A percentile compares a stretch with the other conserved stretches of the same genome.
phyloP scores from a whole-genome alignment of 2,797 vertebrate species.

The Astyanax mexicanus region DNA sequence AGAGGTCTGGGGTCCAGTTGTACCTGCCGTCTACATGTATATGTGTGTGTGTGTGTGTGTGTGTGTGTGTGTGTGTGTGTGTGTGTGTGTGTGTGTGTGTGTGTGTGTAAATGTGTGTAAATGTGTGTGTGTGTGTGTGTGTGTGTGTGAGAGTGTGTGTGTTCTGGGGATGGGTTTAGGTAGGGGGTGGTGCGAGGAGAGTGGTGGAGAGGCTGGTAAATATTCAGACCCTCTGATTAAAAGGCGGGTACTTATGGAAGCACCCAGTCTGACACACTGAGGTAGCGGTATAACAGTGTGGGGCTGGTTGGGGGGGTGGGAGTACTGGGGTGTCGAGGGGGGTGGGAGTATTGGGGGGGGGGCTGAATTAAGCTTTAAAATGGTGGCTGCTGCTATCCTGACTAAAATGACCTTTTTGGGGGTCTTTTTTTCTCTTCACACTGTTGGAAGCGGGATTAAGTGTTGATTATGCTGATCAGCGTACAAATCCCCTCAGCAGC shows the following conservation, averaged over 20 bases:
- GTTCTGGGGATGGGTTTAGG: background rate
- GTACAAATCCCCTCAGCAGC: conserved; percentile 64
- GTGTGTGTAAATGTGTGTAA: conserved; percentile 27
- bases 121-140: conserved; percentile 29
- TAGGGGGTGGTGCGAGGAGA: background rate
- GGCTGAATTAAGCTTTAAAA: conserved; percentile 32
- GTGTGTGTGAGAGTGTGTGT: conserved; percentile 1
- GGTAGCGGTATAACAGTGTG: conserved; percentile 42
- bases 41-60: conserved; percentile 30
- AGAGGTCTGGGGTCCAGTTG: conserved; percentile 50
- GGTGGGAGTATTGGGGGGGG: background rate
- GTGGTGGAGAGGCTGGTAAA: background rate
- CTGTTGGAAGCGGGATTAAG: conserved; percentile 52
- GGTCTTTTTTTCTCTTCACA: background rate
- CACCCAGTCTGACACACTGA: background rate
- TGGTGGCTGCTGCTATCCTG: conserved; percentile 25
- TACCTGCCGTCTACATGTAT: too few species aligned
- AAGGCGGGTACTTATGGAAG: conserved; percentile 37
- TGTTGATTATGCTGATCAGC: conserved; percentile 57
- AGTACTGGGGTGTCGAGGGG: too few species aligned
- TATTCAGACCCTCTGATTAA: conserved; percentile 54
- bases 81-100: background rate
- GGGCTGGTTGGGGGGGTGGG: background rate
- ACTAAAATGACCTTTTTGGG: conserved; percentile 42
- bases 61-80: conserved; percentile 1